Evolutionary conservation across 64 coral and sea anemone species (phyloP).

Genomic region (Montipora sp.): DNA sequence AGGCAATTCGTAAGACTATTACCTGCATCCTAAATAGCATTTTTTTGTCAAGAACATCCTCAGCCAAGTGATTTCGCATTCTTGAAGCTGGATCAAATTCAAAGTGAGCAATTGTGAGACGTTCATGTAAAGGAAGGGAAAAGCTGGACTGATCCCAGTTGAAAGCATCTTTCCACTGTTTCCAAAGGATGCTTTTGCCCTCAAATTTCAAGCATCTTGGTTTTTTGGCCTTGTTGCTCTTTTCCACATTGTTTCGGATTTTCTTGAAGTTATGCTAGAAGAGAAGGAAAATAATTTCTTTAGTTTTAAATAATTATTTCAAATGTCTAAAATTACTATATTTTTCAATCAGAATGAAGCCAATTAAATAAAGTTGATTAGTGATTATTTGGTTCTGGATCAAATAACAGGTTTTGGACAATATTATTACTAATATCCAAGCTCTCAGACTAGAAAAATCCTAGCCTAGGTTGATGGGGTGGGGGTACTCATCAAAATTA

Average conservation of each 20-base stretch:
- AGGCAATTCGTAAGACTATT: not conserved
- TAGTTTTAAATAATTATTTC: too few species aligned
- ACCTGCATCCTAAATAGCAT: constrained; percentile 56
- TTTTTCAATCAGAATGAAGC: too few species aligned
- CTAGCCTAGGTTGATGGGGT: too few species aligned
- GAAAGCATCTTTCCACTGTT: constrained; percentile 23
- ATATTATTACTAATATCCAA: too few species aligned
- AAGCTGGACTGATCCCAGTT: constrained; percentile 28
- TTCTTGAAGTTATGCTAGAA: constrained; percentile 55
- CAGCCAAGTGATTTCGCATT: constrained; percentile 54
- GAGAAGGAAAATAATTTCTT: too few species aligned
- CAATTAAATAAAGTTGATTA: too few species aligned
- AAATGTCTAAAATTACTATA: too few species aligned
- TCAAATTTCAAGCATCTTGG: not conserved
- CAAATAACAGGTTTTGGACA: too few species aligned
- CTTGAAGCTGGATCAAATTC: constrained; percentile 14
- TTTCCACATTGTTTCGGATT: constrained; percentile 27
- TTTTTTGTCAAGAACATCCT: constrained; percentile 54
- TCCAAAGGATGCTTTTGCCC: constrained; percentile 5
- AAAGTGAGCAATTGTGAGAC: constrained; percentile 5
- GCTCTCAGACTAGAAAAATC: too few species aligned
- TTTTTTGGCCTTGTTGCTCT: constrained; percentile 1
- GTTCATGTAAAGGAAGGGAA: constrained; percentile 41
- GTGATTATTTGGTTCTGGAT: too few species aligned
- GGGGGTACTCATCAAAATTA: too few species aligned